Evolutionary conservation across 2,113 vertebrate genomes (phyloP).

Genomic region (Pollimyrus isidori): DNA sequence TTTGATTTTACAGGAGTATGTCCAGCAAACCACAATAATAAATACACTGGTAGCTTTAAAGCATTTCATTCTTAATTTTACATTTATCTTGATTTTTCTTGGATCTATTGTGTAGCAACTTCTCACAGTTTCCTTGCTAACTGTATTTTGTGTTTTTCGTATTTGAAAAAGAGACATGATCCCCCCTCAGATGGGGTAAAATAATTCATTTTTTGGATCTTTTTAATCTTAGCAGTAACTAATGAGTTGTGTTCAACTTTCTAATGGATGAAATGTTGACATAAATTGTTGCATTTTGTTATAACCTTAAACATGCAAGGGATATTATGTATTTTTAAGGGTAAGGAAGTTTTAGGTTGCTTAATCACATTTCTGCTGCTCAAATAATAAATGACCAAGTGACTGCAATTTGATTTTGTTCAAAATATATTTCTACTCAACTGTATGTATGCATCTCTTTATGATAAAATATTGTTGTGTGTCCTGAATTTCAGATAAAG

Average conservation of each 20-base stretch:
- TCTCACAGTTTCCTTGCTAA: slow-evolving; percentile 10
- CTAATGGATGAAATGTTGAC: background rate
- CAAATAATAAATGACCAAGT: background rate
- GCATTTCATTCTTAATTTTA: slow-evolving; percentile 1
- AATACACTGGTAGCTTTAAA: background rate
- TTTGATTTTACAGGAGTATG: background rate
- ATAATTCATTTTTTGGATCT: slow-evolving; percentile 10
- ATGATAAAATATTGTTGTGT: background rate
- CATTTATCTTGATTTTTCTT: slow-evolving; percentile 10
- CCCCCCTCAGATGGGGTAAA: slow-evolving; percentile 13
- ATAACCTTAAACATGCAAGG: slow-evolving; percentile 1
- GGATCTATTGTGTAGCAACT: background rate
- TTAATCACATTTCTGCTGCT: background rate
- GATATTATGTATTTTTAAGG: slow-evolving; percentile 9
- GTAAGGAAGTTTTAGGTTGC: background rate
- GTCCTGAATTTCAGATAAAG: slow-evolving; percentile 24
- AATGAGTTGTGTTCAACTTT: background rate
- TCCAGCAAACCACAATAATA: background rate
- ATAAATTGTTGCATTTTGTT: background rate
- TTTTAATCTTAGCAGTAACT: background rate
- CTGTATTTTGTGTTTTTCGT: slow-evolving; percentile 52
- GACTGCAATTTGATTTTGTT: slow-evolving; percentile 3
- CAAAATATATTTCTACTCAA: background rate
- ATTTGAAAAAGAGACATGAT: slow-evolving; percentile 31
- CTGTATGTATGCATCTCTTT: slow-evolving; percentile 2